Evolutionary conservation across 2,888 invertebrate genomes (phyloP).

Genomic region (Notodonta dromedarius): DNA sequence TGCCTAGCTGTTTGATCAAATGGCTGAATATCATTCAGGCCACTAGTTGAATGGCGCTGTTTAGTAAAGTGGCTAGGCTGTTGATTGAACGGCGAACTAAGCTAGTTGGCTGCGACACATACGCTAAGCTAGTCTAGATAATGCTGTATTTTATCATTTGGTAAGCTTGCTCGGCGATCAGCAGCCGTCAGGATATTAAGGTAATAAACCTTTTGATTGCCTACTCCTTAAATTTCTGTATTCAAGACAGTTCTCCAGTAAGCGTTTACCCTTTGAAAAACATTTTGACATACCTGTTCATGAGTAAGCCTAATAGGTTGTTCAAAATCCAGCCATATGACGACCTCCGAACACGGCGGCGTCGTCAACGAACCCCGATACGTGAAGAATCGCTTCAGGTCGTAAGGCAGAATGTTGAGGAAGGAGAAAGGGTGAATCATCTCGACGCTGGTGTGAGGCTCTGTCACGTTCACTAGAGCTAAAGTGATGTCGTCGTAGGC

Average conservation of each 20-base stretch:
- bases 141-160: too few relatives aligned
- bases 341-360: conserved; percentile 93
- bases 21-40: too few relatives aligned
- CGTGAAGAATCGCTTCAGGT: conserved; percentile 89
- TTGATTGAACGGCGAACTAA: too few relatives aligned
- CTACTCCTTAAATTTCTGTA: neutral
- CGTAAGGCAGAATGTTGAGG: conserved; percentile 79
- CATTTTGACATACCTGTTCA: conserved; percentile 81
- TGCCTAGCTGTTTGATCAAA: too few relatives aligned
- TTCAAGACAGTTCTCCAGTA: neutral
- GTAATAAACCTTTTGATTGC: too few relatives aligned
- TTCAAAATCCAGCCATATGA: conserved; percentile 93
- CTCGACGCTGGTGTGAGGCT: conserved; percentile 76
- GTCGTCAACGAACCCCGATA: conserved; percentile 94
- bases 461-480: conserved; percentile 81
- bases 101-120: too few relatives aligned
- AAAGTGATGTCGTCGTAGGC: conserved; percentile 85
- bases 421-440: conserved; percentile 81
- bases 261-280: conserved; percentile 11
- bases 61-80: too few relatives aligned
- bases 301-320: conserved; percentile 88
- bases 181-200: too few relatives aligned
- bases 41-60: too few relatives aligned
- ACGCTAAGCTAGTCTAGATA: too few relatives aligned
- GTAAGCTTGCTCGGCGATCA: too few relatives aligned